Evolutionary conservation across 1,140 invertebrate genomes (phyloP), one percentile per base, ranked within the genome.

Genomic region (Panagrolaimus sp.): DNA sequence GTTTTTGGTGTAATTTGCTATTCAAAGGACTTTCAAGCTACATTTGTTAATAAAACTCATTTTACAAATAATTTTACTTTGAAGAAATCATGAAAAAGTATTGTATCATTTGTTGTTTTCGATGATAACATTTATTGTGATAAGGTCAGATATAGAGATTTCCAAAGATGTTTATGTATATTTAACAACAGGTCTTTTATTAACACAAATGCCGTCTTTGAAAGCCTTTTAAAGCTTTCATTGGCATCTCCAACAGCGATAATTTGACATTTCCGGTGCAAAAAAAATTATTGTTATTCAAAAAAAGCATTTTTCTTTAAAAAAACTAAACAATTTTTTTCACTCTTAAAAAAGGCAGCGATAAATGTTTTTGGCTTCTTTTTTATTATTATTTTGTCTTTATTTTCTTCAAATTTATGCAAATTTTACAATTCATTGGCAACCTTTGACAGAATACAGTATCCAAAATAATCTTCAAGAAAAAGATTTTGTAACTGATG

Each of bases 381-480:
- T 58, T 28, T 58, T 58, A 58, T 28, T 21, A n/a, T 28, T 58
- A 4, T 52, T 8, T 52, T 58, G 12, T n/a, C 12, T 28, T 26
- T 58, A n/a, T 58, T 26, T 58, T 58, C 14, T 28, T 12, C 28
- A 21, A 1, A 21, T 21, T 26, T 58, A 26, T 21, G 52, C 52
- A 8, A 58, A 58, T 28, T n/a, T 58, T 17, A 58, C 52, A n/a
- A 58, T 58, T 28, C 52, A 58, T 58, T 58, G 52, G 52, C 32
- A 38, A 7, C 32, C 32, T 38, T 38, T 38, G 7, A 38, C 32
- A 38, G 32, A 38, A 4, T 38, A 38, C 32, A 38, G 52, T 58
- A 0, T 10, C 21, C 10, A 21, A 58, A 21, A 58, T 12, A 28
- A 26, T 58, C 4, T 58, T 12, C 15, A 58, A 12, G 14, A 58